phyloP scores from a whole-genome alignment of 1,140 invertebrate species.

The Rhyacophila brunnea region DNA sequence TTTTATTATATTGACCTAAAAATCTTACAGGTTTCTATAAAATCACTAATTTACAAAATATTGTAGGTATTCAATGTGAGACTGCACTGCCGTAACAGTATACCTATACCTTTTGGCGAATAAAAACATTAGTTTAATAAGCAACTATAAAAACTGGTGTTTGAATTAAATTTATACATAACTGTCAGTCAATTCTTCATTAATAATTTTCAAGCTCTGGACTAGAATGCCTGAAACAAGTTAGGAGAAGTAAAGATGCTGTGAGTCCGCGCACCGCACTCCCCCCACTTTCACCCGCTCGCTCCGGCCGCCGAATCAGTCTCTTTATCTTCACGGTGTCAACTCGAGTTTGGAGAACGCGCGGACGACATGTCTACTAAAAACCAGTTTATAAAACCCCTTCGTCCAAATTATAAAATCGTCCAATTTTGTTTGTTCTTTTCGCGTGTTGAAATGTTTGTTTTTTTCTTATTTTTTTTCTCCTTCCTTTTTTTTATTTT shows the following conservation, averaged over 20 bases:
- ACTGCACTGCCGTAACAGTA: too few relatives aligned
- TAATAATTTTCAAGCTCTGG: too few relatives aligned
- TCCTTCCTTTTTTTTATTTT: constrained; percentile 28
- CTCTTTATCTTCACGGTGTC: constrained; percentile 36
- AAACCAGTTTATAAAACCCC: constrained; percentile 36
- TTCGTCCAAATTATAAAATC: constrained; percentile 36
- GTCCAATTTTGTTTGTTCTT: constrained; percentile 37
- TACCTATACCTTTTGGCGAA: too few relatives aligned
- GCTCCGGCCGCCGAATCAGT: constrained; percentile 21
- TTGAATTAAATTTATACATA: too few relatives aligned
- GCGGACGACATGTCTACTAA: constrained; percentile 36
- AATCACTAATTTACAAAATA: too few relatives aligned
- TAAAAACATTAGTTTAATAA: too few relatives aligned
- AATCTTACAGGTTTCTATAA: too few relatives aligned
- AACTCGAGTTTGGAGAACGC: constrained; percentile 36
- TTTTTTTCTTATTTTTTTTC: constrained; percentile 25
- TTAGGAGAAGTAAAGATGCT: constrained; percentile 1
- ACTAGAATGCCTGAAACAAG: not conserved
- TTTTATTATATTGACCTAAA: too few relatives aligned
- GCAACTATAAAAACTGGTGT: too few relatives aligned
- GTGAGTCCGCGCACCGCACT: not conserved
- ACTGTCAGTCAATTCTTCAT: too few relatives aligned
- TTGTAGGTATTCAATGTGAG: too few relatives aligned
- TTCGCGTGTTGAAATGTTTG: constrained; percentile 36
- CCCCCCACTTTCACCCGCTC: not conserved